Base-by-base conservation (phyloP, 1,140 invertebrate genomes). In the Diuraphis noxia region DNA sequence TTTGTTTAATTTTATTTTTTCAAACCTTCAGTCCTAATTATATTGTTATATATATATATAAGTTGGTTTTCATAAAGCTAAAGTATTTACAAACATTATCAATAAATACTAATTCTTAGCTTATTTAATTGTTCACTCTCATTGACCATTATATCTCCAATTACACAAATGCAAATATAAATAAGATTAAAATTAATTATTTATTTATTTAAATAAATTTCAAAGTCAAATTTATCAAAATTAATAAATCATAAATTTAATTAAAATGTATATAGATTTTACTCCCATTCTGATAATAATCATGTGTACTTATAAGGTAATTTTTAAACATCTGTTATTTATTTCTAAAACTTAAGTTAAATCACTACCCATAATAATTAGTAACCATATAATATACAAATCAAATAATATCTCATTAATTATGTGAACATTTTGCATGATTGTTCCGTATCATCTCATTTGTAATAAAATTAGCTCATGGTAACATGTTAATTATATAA, bases 281-380 rank as follows among this genome's bases (percentile, higher is more conserved):
- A 79, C 5, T 34, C 30, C 7, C 56, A 72, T 3, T 23, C 82
- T 34, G 17, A 56, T 40, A n/a, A 87, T 38, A 30, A 87, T 30
- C 1, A 56, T 38, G 2, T 40, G 52, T 88, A 63, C 86, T 88
- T 88, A 40, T 88, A 63, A 88, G 36, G 25, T 63, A 88, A 63
- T 88, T 87, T 87, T 38, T n/a, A 88, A 88, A 63, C 36, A 40
- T 38, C 85, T 40, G 49, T 52, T 86, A 86, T 86, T 9, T 86
- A 86, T 36, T 86, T 86, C 52, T 86, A 49, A 36, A 36, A 9
- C 25, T 25, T 36, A 34, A 49, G 36, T 52, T 34, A 10, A 49
- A 49, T 36, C 1, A 43, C 3, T 82, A 43, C 4, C 25, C 10
- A 82, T 40, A 46, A 34, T 49, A 23, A 6, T 23, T 43, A 23